Base-by-base conservation (phyloP, 2,113 vertebrate genomes). In the Colossoma macropomum region DNA sequence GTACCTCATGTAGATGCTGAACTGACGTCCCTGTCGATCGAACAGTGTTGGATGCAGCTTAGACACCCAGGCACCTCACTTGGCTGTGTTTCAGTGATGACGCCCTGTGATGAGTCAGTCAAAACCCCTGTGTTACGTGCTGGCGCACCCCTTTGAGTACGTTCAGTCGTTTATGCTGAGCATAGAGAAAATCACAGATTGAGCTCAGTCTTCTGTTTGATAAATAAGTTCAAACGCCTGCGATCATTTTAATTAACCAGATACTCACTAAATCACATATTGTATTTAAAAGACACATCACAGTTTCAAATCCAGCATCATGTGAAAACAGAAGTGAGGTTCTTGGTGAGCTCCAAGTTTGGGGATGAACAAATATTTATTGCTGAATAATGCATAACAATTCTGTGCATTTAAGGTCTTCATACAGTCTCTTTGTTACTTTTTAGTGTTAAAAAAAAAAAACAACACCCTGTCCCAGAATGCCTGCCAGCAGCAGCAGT, bases 281-380 rank as follows among this genome's bases (percentile, higher is more conserved):
- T 62, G 16, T 27, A 38, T 30, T 10, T 30, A 66, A 21, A 48
- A 45, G 10, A 19, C 21, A 66, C 17, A 45, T n/a, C 60, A 66
- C 12, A 62, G 38, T 28, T 52, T 66, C 34, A 27, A 73, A 32
- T 66, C 21, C 48, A 30, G 56, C 79, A 65, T 78, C 75, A 81
- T 63, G 88, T 93, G 88, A 94, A 95, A 95, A 90, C 91, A 91
- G 92, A 94, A 90, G 93, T 91, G 89, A 95, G 93, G 91, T 94
- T 95, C 93, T 94, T 91, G 90, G 88, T 92, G 92, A 94, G 94
- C 93, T 94, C 93, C 89, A 91, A 94, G 88, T 95, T 90, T 92
- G 95, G 96, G 95, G 95, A 97, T 92, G 95, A 97, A 96, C 96
- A 96, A 98, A 96, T 97, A 97, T 97, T 95, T 96, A 95, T 95